Evolutionary conservation across 2,113 vertebrate genomes (phyloP), one percentile per base, ranked within the genome.

Genomic region (Toxostoma redivivum): DNA sequence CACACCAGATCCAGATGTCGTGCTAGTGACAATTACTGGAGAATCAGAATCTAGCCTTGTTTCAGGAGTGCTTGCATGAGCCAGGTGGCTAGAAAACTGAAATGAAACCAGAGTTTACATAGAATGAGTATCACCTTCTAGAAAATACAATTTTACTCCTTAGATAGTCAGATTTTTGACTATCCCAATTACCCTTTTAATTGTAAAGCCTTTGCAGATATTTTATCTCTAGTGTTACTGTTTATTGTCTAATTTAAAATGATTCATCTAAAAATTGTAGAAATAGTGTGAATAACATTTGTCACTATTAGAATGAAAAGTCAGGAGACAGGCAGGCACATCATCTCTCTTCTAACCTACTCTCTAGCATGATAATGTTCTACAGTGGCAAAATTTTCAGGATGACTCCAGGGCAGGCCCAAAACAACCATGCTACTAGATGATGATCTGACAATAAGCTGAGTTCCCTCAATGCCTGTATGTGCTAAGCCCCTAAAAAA

Each of bases 1-100:
- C 54, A 93, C 73, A 91, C 97, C 97, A 51, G 97, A 98, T 90
- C 88, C 96, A 92, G 98, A 92, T 40, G 97, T 80, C 31, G 97
- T 84, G 85, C 97, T 95, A 92, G 97, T 95, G 25, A 97, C 4
- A 4, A 98, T 92, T 81, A 96, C 92, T 27, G 97, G 87, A 70
- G 97, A 92, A 70, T 97, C 95, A 35, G 97, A 64, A 38, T 96
- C 98, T 86, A 98, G 79, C 67, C 96, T 97, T 50, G 97, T 98
- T 58, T 98, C 97, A 57, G 93, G 44, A 56, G 97, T 96, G 90
- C 90, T 96, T 91, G 97, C 95, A 74, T 96, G 96, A 65, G 94
- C 95, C 88, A 97, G 33, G 91, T 98, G 98, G 66, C 78, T 56
- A 64, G 94, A 93, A 94, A 93, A 96, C 94, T 95, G 51, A 97